These are phyloP conservation scores for Elanus axillaris DNA, from an alignment of 2,113 vertebrate genomes.

Conservation along the genomic window DNA sequence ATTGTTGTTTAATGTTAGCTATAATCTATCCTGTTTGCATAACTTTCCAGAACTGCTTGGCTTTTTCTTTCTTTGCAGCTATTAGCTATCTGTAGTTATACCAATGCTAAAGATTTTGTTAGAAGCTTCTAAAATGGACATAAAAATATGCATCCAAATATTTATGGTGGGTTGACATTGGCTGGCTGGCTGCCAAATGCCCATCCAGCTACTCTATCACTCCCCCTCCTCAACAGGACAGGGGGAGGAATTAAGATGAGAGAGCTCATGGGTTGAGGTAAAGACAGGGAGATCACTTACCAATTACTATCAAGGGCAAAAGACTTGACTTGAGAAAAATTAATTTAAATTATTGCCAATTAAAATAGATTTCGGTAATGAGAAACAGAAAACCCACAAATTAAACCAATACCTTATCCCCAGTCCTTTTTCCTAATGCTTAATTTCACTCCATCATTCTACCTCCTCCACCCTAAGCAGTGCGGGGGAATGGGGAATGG, in stretches of 20 bases:
- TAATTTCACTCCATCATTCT: background rate
- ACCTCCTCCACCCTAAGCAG: background rate
- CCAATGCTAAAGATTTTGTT: background rate
- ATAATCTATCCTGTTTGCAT: background rate
- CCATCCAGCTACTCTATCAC: background rate
- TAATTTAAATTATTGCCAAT: background rate
- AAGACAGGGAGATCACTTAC: background rate
- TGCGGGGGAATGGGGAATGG: background rate
- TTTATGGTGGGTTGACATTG: background rate
- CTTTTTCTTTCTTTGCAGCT: background rate
- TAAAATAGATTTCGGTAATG: background rate
- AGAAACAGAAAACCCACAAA: background rate
- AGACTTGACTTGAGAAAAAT: background rate
- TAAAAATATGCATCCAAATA: background rate
- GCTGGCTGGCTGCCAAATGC: background rate
- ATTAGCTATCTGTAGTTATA: background rate
- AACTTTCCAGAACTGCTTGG: background rate
- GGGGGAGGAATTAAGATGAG: background rate
- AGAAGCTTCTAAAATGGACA: background rate
- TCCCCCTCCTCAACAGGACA: background rate
- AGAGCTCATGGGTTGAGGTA: background rate
- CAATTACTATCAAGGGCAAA: background rate
- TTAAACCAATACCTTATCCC: background rate
- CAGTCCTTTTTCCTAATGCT: background rate
- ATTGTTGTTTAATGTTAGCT: background rate